phyloP scores from a whole-genome alignment of 2,888 invertebrate species.

The Trachelus iudaicus region DNA sequence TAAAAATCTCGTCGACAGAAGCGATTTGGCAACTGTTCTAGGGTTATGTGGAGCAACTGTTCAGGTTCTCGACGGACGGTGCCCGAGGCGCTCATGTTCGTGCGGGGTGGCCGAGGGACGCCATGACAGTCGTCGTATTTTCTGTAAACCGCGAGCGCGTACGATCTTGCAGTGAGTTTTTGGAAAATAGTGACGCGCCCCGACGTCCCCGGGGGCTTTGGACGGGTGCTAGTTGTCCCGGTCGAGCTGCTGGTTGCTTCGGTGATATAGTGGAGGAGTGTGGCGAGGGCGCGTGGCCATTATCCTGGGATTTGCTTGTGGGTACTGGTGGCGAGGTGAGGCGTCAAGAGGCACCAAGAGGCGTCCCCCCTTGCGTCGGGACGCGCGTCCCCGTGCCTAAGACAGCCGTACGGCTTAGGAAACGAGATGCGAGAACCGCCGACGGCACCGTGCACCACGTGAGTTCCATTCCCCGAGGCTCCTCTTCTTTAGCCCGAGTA shows the following conservation, averaged over 20 bases:
- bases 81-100: conserved; percentile 25
- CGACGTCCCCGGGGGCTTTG: conserved; percentile 21
- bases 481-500: conserved; percentile 17
- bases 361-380: conserved; percentile 50
- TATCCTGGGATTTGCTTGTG: conserved; percentile 52
- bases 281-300: conserved; percentile 51
- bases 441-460: conserved; percentile 59
- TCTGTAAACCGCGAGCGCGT: conserved; percentile 47
- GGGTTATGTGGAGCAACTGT: background rate
- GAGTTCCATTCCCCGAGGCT: conserved; percentile 42
- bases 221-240: conserved; percentile 23
- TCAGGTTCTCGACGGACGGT: background rate
- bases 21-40: background rate
- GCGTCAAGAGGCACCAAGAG: conserved; percentile 48
- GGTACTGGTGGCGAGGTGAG: conserved; percentile 53
- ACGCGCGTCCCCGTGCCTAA: conserved; percentile 44
- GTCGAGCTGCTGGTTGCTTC: conserved; percentile 15
- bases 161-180: conserved; percentile 33
- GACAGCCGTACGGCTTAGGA: conserved; percentile 37
- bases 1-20: background rate
- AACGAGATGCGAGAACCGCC: conserved; percentile 54
- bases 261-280: conserved; percentile 26
- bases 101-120: conserved; percentile 52
- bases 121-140: conserved; percentile 59
- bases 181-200: conserved; percentile 31